phyloP scores from a whole-genome alignment of 2,113 vertebrate species.

The Donacobius atricapilla region DNA sequence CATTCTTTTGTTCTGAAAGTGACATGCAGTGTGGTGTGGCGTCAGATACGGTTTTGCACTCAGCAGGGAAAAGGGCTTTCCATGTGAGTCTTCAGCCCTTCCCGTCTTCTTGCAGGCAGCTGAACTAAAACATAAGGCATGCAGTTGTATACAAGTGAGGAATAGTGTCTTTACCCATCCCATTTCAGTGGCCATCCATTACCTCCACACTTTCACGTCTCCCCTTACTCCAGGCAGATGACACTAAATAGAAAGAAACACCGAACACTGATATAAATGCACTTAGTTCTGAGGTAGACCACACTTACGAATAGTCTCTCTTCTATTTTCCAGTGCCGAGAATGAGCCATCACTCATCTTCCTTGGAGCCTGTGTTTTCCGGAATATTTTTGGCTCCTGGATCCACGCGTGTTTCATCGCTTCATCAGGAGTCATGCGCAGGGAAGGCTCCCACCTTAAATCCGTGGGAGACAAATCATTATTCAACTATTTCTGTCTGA shows the following conservation, averaged over 20 bases:
- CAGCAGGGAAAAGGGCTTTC: not conserved
- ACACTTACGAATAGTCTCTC: slow-evolving; percentile 47
- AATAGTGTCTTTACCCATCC: not conserved
- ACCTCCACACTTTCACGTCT: not conserved
- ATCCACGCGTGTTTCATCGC: slow-evolving; percentile 89
- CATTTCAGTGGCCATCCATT: not conserved
- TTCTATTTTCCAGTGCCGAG: slow-evolving; percentile 53
- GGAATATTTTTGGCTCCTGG: slow-evolving; percentile 78
- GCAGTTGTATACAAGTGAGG: not conserved
- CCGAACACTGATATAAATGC: not conserved
- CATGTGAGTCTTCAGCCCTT: not conserved
- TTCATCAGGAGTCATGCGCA: slow-evolving; percentile 89
- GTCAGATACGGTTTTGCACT: not conserved
- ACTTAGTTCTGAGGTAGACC: not conserved
- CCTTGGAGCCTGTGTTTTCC: slow-evolving; percentile 66
- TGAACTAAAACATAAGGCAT: not conserved
- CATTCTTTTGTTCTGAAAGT: not conserved
- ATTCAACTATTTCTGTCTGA: not conserved
- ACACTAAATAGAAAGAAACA: not conserved
- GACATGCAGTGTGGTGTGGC: not conserved
- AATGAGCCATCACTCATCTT: slow-evolving; percentile 59
- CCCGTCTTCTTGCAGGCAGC: not conserved
- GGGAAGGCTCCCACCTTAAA: slow-evolving; percentile 88
- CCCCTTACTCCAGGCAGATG: not conserved
- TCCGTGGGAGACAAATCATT: not conserved